A percentile compares a stretch with the other conserved stretches of the same genome.
Conservation (phyloP, 37 sponge, comb jelly and placozoan genomes). For the Oopsacas minuta region DNA sequence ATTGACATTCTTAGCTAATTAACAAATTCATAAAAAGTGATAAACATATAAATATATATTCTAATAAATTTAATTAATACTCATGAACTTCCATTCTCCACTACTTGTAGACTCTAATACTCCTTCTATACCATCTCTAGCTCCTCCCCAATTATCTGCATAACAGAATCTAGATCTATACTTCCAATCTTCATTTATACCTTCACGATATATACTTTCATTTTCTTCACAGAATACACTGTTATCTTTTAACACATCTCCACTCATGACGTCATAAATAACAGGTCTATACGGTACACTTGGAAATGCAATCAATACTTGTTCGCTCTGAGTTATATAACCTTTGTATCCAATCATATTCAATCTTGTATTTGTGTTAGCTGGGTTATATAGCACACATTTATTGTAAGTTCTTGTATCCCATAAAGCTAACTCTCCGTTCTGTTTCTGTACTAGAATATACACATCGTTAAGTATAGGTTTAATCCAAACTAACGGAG, state of each 20-base stretch:
- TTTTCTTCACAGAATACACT: background rate
- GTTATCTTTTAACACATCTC: background rate
- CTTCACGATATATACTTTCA: too few relatives aligned
- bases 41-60: background rate
- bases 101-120: background rate
- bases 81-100: background rate
- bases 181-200: background rate
- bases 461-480: background rate
- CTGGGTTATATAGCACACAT: background rate
- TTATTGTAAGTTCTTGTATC: background rate
- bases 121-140: background rate
- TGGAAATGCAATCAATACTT: background rate
- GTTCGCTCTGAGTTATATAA: background rate
- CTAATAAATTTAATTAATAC: background rate
- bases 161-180: background rate
- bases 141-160: background rate
- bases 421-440: background rate
- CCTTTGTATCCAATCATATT: background rate
- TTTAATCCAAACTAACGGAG: background rate
- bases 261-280: conserved; percentile 7
- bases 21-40: background rate
- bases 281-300: background rate
- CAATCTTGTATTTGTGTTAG: background rate
- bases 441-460: background rate
- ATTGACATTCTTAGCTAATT: background rate